Percentiles rank a stretch among this genome's conserved stretches.
phyloP scores from a whole-genome alignment of 2,888 invertebrate genomes.

The Mesorhabditis sp. region DNA sequence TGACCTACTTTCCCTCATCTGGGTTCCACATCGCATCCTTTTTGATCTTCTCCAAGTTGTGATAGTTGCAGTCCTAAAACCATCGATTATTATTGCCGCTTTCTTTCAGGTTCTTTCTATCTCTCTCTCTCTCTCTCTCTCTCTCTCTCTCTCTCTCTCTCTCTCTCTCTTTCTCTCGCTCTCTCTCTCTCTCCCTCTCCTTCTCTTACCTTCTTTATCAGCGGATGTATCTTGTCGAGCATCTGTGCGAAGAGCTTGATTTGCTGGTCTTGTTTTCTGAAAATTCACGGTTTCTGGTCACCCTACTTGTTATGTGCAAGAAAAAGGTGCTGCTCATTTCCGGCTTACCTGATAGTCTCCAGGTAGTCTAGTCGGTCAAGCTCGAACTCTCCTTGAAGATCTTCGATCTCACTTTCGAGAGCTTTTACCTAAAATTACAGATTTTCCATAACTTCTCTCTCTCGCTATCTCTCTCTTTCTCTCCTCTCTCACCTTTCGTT shows the following conservation, averaged over 20 bases:
- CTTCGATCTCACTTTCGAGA: conserved; percentile 72
- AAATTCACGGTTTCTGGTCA: no score
- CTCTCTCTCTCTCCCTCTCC: not conserved
- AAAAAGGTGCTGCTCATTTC: not conserved
- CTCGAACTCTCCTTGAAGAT: conserved; percentile 78
- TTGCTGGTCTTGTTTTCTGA: conserved; percentile 68
- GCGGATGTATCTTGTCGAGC: conserved; percentile 65
- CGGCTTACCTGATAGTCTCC: conserved; percentile 70
- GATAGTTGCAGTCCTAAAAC: conserved; percentile 39
- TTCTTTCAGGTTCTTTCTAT: no score
- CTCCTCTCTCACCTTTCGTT: conserved; percentile 65
- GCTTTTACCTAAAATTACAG: conserved; percentile 64
- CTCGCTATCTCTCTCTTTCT: not conserved
- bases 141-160: not conserved
- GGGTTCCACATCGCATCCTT: conserved; percentile 74
- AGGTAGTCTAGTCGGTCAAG: conserved; percentile 77
- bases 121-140: not conserved
- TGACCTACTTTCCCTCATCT: conserved; percentile 64
- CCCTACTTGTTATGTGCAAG: no score
- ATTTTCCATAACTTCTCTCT: not conserved
- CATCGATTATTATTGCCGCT: no score
- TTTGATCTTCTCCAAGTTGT: conserved; percentile 72
- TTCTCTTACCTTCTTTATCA: conserved; percentile 60
- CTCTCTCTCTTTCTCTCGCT: not conserved
- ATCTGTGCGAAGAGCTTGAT: conserved; percentile 67